These are phyloP conservation scores for Chionoecetes opilio DNA, from an alignment of 1,140 invertebrate genomes.

Conservation along the genomic window DNA sequence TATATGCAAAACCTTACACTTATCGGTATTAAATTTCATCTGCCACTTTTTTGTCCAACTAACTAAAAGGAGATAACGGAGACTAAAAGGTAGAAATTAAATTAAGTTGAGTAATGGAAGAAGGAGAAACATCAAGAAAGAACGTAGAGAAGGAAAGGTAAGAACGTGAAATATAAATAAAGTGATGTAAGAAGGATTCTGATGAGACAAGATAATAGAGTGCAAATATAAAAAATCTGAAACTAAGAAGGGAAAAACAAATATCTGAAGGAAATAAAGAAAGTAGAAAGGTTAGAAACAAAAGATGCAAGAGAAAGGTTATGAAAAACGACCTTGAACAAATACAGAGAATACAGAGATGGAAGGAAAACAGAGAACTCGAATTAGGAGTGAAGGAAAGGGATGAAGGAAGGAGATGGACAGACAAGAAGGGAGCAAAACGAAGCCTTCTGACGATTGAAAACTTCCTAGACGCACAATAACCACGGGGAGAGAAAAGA, in stretches of 20 bases:
- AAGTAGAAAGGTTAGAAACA: no score
- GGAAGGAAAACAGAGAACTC: background rate
- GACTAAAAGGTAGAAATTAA: no score
- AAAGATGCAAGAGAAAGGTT: background rate
- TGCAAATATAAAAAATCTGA: background rate
- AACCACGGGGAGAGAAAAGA: background rate
- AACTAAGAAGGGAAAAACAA: background rate
- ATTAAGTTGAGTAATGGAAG: no score
- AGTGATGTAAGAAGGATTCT: background rate
- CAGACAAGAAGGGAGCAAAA: conserved; percentile 5
- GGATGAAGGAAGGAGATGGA: background rate
- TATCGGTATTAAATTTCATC: no score
- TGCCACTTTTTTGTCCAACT: no score
- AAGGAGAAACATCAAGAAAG: background rate
- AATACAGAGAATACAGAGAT: no score
- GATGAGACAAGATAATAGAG: background rate
- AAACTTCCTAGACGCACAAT: background rate
- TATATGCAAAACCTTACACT: no score
- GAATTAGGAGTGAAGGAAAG: background rate
- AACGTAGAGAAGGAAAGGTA: background rate
- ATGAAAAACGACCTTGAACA: background rate
- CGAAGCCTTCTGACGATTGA: background rate
- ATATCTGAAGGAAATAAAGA: no score
- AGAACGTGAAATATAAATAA: background rate
- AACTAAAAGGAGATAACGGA: no score